Conservation (phyloP, 2,888 invertebrate genomes). For the Neuroscelio doddi region DNA sequence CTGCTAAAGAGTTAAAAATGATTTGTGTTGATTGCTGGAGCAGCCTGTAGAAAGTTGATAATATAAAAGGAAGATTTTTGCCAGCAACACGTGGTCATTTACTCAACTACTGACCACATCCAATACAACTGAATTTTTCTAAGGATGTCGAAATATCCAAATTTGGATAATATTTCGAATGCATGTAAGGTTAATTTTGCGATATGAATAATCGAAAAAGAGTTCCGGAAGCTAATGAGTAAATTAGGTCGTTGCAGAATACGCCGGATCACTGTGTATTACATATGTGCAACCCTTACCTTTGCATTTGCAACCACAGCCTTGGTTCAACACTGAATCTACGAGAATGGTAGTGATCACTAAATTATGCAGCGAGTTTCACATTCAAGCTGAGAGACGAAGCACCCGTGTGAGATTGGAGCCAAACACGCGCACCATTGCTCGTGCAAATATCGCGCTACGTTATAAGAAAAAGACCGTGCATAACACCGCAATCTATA, state of each 20-base stretch:
- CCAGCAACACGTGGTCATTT: conserved; percentile 1
- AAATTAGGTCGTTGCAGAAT: conserved; percentile 25
- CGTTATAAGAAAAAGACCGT: conserved; percentile 5
- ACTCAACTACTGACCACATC: conserved; percentile 4
- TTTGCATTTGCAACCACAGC: conserved; percentile 40
- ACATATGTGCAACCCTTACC: conserved; percentile 53
- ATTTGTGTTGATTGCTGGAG: too few species aligned
- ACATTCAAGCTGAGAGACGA: conserved; percentile 40
- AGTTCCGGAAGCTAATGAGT: conserved; percentile 6
- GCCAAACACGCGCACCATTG: conserved; percentile 49
- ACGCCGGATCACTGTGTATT: conserved; percentile 26
- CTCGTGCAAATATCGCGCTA: conserved; percentile 26
- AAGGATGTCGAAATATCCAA: background rate
- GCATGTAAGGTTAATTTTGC: background rate
- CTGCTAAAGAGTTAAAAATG: too few species aligned
- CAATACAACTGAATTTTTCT: background rate
- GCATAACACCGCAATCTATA: conserved; percentile 12
- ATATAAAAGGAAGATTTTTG: too few species aligned
- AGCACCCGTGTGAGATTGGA: conserved; percentile 45
- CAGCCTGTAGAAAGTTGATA: too few species aligned
- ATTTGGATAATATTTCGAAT: background rate
- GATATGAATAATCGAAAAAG: conserved; percentile 1
- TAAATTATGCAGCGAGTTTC: conserved; percentile 58
- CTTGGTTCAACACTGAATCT: conserved; percentile 51
- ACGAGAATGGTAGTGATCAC: conserved; percentile 55